A percentile compares a stretch with the other conserved stretches of the same genome.
Conservation (phyloP, 2,113 vertebrate genomes). For the human region DNA sequence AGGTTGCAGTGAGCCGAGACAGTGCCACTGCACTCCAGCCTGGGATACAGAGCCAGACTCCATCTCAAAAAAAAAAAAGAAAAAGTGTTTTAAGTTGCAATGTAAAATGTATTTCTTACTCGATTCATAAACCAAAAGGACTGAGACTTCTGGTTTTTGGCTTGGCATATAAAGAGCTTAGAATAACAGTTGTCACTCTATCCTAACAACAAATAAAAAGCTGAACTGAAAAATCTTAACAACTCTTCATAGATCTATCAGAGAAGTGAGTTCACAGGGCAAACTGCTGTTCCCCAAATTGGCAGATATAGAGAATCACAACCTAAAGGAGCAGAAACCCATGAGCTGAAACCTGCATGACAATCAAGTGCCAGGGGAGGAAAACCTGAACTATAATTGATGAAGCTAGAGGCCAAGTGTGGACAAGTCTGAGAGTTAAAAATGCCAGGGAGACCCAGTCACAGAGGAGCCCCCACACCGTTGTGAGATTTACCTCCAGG, state of each 20-base stretch:
- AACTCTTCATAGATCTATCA: not conserved
- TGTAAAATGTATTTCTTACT: not conserved
- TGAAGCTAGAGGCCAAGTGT: too few relatives aligned
- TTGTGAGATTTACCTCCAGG: not conserved
- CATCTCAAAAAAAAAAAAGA: too few relatives aligned
- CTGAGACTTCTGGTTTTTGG: not conserved
- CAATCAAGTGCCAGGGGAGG: not conserved
- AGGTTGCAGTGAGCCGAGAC: too few relatives aligned
- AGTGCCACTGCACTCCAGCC: too few relatives aligned
- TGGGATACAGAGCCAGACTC: too few relatives aligned
- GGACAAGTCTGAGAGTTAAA: too few relatives aligned
- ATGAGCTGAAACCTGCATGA: not conserved
- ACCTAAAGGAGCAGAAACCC: not conserved
- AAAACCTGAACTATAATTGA: too few relatives aligned
- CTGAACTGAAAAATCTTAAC: not conserved
- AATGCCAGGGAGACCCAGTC: too few relatives aligned
- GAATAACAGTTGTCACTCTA: not conserved
- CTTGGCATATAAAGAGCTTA: not conserved
- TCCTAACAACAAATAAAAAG: slow-evolving; percentile 16
- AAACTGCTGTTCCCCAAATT: not conserved
- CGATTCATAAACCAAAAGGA: not conserved
- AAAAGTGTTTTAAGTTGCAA: not conserved
- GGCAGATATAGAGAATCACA: not conserved
- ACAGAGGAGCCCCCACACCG: too few relatives aligned
- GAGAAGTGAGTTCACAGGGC: not conserved